Percentiles rank a stretch among this genome's conserved stretches.
Evolutionary conservation across 1,140 invertebrate species (phyloP).

Genomic region (Hypsibius dujardini): DNA sequence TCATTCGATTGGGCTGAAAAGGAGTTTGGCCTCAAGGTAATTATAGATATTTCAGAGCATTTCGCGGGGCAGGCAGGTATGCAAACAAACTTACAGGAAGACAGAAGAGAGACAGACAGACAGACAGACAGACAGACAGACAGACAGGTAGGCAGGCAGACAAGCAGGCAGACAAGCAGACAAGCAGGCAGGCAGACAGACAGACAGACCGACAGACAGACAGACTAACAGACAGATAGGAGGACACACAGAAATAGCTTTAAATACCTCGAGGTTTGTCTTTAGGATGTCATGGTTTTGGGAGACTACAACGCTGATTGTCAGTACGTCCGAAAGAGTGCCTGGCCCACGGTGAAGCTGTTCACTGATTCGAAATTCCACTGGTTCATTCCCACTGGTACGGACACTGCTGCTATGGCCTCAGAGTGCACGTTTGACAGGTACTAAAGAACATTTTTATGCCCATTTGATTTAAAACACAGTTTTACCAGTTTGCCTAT

Average conservation of each 20-base stretch:
- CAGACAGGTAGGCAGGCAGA: too few relatives aligned
- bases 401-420: conserved; percentile 7
- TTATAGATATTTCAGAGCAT: neutral
- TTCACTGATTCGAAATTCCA: neutral
- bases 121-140: too few relatives aligned
- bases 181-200: too few relatives aligned
- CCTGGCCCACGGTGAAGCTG: neutral
- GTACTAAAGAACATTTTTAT: neutral
- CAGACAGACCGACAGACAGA: too few relatives aligned
- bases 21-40: neutral
- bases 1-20: neutral
- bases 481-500: neutral
- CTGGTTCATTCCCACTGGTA: conserved; percentile 1
- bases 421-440: conserved; percentile 14
- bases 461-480: neutral
- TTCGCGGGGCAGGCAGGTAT: too few relatives aligned
- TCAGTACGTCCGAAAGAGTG: conserved; percentile 7
- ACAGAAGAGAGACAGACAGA: too few relatives aligned
- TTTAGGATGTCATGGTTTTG: conserved; percentile 8
- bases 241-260: too few relatives aligned
- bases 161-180: too few relatives aligned
- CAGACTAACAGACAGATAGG: too few relatives aligned
- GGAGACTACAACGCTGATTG: conserved; percentile 12
- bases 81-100: too few relatives aligned
- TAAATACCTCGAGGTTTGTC: neutral